Evolutionary conservation across 2,113 vertebrate species (phyloP).

Genomic region (Ochotona princeps): DNA sequence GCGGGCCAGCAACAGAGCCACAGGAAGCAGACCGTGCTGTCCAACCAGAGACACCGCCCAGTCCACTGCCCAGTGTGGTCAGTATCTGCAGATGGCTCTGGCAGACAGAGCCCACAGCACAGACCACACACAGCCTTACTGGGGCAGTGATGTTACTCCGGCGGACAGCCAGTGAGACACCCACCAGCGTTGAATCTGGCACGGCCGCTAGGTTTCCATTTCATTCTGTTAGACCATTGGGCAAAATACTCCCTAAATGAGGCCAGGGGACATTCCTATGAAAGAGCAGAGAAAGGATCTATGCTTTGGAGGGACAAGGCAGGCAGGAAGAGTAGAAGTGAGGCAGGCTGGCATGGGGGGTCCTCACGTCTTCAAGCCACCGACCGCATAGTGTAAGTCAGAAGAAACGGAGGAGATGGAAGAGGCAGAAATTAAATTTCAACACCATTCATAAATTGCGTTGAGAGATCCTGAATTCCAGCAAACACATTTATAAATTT

Average conservation of each 20-base stretch:
- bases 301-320: neutral
- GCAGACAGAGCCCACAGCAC: neutral
- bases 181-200: accelerated
- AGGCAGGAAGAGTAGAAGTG: neutral
- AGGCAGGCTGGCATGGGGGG: neutral
- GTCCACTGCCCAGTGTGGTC: neutral
- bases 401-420: neutral
- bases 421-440: neutral
- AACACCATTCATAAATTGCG: neutral
- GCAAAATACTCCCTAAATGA: neutral
- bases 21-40: accelerated
- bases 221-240: neutral
- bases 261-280: neutral
- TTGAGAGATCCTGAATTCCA: neutral
- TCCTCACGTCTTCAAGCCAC: neutral
- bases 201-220: neutral
- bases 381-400: slow-evolving; percentile 41
- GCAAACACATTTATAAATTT: neutral
- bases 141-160: neutral
- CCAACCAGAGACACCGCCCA: neutral
- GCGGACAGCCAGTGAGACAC: neutral
- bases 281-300: neutral
- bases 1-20: neutral
- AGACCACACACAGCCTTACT: neutral
- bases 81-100: neutral